Base-by-base conservation (phyloP, 1,140 invertebrate genomes). In the Tetranychus cinnabarinus region DNA sequence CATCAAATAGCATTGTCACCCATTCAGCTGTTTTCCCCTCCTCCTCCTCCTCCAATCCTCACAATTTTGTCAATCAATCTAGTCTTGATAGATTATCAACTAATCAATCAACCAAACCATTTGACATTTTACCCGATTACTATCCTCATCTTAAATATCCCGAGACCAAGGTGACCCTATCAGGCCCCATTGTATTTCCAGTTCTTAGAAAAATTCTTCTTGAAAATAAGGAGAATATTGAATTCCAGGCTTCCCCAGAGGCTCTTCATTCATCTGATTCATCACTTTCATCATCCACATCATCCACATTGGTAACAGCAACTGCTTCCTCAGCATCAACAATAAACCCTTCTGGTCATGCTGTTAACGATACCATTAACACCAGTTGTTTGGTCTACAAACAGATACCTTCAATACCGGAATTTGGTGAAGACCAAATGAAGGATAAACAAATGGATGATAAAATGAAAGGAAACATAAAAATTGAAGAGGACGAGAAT, bases 41-140 rank as follows among this genome's bases (percentile, higher is more conserved):
- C 23, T 23, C 23, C 23, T 23, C 23, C 39, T 42, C 39, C 10
- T 6, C 5, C 10, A 5, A 42, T 42, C 10, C 39, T 6, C 39
- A 42, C 10, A 42, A 10, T 10, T 42, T 42, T 42, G 5, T 42
- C 5, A 42, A 42, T 42, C 39, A 42, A 42, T 42, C 39, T 42
- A 42, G 39, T 42, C 39, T 42, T 42, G 39, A 42, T 10, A 42
- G 39, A 42, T 42, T 42, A 42, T 42, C 39, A 42, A 6, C 39
- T 56, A 7, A 36, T 56, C 55, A 56, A 36, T 34, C 55, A 56
- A 31, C n/a, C 54, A 62, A 62, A 46, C 5, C 12, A 31, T 33
- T 64, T 35, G 63, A 64, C 13, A 61, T 64, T 42, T 39, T 64
- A 31, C 54, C 63, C 1, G 63, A 63, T n/a, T 64, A 64, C 47